Evolutionary conservation across 2,113 vertebrate species (phyloP), one percentile per base, ranked within the genome.

Genomic region (Xenopus tropicalis): DNA sequence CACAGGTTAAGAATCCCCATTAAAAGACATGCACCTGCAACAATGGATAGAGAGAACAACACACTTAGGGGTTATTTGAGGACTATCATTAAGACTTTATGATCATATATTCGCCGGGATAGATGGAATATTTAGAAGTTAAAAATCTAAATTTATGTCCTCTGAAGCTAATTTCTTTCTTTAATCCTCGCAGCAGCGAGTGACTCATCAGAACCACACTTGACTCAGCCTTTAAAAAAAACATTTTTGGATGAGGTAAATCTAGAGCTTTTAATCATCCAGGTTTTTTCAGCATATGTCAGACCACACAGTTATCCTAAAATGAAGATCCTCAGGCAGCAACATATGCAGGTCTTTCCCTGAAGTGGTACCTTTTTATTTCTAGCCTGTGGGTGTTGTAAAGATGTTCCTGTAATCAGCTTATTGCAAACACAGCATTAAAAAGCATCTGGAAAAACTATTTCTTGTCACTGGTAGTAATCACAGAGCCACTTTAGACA

Each of bases 381-480:
- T 68, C 65, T 66, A 74, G 37, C 69, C 57, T 75, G 72, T 75
- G 72, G 72, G 72, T 69, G 72, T 69, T 62, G 61, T 3, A 63
- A 69, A 62, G 57, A 75, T 69, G 58, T 75, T 75, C 72, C 72
- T 62, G 20, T 75, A 75, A 69, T 75, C 72, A 75, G 57, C 61
- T 69, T 69, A 62, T 68, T 75, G 72, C 72, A 62, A 66, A 69
- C 66, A 43, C 72, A 62, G 72, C 72, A 69, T 61, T 69, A 54
- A 54, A n/a, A 56, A 43, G 72, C 72, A 75, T 75, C 72, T 75
- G 72, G n/a, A 62, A 69, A 29, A 69, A 52, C 25, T 58, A 69
- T 75, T 54, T 48, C 25, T 21, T 62, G 65, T 56, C 24, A 14
- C 57, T 75, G 43, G 23, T 54, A 58, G 57, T 69, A 63, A 62